A percentile compares a stretch with the other conserved stretches of the same genome.
phyloP scores from a whole-genome alignment of 2,888 invertebrate genomes.

The Lamellibrachia satsuma region DNA sequence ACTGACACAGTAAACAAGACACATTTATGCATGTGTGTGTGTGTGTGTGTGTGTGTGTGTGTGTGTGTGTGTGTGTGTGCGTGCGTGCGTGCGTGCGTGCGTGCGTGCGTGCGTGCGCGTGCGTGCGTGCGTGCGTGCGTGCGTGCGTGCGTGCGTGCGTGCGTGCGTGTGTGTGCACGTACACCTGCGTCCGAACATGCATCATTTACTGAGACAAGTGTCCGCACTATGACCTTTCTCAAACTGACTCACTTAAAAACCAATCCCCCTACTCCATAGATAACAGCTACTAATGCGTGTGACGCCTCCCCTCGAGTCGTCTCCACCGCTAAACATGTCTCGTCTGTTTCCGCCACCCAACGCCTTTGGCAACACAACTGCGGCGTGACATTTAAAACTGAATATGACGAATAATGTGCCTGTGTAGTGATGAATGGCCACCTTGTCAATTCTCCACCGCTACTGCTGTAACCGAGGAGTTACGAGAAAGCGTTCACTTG shows the following conservation, averaged over 20 bases:
- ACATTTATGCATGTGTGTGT: not conserved
- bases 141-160: too few species aligned
- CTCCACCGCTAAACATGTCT: not conserved
- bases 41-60: not conserved
- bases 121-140: not conserved
- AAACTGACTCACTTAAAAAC: not conserved
- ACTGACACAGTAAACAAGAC: not conserved
- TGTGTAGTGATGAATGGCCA: not conserved
- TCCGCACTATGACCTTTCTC: not conserved
- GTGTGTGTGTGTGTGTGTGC: not conserved
- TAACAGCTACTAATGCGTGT: not conserved
- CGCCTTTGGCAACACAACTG: not conserved
- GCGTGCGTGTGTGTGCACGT: too few species aligned
- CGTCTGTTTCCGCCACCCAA: not conserved
- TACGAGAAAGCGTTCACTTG: not conserved
- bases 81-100: not conserved
- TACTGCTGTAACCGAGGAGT: not conserved
- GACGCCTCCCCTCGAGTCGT: not conserved
- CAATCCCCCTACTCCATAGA: not conserved
- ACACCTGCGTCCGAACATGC: too few species aligned
- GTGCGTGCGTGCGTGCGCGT: not conserved
- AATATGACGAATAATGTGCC: not conserved
- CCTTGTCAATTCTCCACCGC: not conserved
- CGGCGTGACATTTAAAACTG: not conserved
- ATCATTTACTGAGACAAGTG: not conserved